These are phyloP conservation scores for Drosophila mojavensis DNA, from an alignment of 1,140 invertebrate genomes.

Conservation along the genomic window DNA sequence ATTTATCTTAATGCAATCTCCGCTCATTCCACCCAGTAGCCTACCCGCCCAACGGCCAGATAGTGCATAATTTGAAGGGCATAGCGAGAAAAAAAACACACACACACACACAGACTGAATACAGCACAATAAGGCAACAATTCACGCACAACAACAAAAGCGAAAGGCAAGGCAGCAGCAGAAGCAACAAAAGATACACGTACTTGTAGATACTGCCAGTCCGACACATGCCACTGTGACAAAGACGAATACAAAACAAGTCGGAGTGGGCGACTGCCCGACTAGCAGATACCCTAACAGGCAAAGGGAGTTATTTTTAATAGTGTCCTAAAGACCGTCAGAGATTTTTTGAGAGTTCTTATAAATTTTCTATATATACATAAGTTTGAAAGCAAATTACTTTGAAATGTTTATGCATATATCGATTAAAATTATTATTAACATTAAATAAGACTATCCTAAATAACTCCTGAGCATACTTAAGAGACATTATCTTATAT, in stretches of 20 bases:
- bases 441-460: too few relatives aligned
- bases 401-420: too few relatives aligned
- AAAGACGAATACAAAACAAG: slow-evolving; percentile 16
- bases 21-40: slow-evolving; percentile 52
- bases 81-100: slow-evolving; percentile 55
- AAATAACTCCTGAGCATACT: too few relatives aligned
- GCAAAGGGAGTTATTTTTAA: too few relatives aligned
- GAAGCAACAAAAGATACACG: slow-evolving; percentile 39
- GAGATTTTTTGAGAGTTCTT: too few relatives aligned
- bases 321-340: too few relatives aligned
- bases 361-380: too few relatives aligned
- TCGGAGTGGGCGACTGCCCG: not conserved
- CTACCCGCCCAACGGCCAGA: slow-evolving; percentile 29
- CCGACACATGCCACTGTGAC: slow-evolving; percentile 57
- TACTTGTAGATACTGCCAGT: slow-evolving; percentile 58
- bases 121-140: slow-evolving; percentile 67
- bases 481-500: too few relatives aligned
- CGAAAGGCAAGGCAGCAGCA: not conserved
- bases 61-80: slow-evolving; percentile 82
- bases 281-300: too few relatives aligned
- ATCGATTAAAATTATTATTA: too few relatives aligned
- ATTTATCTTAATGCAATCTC: slow-evolving; percentile 84
- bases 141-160: slow-evolving; percentile 74
- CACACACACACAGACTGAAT: not conserved
- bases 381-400: too few relatives aligned